Evolutionary conservation across 64 coral and sea anemone genomes (phyloP).

Genomic region (Stichodactyla mertensii): DNA sequence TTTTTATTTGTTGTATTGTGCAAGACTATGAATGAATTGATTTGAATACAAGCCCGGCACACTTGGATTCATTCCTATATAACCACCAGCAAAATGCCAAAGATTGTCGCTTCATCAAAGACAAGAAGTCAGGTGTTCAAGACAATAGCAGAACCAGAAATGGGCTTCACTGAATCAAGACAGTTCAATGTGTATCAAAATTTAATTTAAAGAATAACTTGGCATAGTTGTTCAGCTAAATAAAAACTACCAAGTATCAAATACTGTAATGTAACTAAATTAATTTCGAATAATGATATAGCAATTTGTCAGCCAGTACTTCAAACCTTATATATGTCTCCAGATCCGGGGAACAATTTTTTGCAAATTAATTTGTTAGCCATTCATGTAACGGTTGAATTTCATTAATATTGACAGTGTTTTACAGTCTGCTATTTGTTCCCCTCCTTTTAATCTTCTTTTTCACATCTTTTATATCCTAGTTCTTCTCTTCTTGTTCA

Average conservation of each 20-base stretch:
- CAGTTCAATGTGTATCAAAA: not conserved
- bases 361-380: too few species aligned
- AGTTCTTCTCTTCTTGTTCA: too few species aligned
- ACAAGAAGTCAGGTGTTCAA: not conserved
- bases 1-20: constrained; percentile 1
- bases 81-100: not conserved
- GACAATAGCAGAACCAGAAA: not conserved
- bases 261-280: too few species aligned
- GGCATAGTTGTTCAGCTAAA: not conserved
- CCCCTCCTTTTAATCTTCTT: too few species aligned
- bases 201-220: not conserved
- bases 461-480: too few species aligned
- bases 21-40: not conserved
- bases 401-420: too few species aligned
- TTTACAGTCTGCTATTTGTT: too few species aligned
- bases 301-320: too few species aligned
- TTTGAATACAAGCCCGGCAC: not conserved
- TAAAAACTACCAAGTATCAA: not conserved
- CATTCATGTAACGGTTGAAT: too few species aligned
- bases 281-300: too few species aligned
- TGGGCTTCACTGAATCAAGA: not conserved
- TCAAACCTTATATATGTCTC: too few species aligned
- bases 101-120: not conserved
- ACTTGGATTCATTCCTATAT: not conserved
- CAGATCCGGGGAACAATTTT: too few species aligned